These are phyloP conservation scores for Vireo altiloquus DNA, from an alignment of 2,113 vertebrate species.

Conservation along the genomic window DNA sequence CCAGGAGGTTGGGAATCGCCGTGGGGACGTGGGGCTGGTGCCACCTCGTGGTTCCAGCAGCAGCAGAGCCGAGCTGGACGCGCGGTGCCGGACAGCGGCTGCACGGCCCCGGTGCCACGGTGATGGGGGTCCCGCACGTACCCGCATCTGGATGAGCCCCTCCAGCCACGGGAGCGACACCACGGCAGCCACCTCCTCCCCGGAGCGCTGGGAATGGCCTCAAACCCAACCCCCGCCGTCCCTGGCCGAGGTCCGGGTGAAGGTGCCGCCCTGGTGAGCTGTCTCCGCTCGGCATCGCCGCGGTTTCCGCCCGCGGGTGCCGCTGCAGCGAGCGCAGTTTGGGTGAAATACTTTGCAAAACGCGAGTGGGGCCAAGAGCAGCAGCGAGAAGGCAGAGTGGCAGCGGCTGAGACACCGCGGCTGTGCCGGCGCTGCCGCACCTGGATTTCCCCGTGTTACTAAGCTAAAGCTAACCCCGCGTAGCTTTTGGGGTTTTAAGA, in stretches of 20 bases:
- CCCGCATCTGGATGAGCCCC: fast-evolving
- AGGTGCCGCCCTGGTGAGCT: fast-evolving
- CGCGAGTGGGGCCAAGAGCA: neutral
- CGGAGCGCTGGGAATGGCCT: fast-evolving
- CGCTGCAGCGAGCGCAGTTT: fast-evolving
- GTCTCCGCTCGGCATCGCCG: neutral
- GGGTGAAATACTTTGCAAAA: neutral
- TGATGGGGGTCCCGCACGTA: fast-evolving
- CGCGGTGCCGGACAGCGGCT: fast-evolving
- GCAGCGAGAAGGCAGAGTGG: neutral
- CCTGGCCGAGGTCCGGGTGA: fast-evolving
- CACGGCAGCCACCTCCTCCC: fast-evolving
- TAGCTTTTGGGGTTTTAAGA: neutral
- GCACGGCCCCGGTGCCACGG: fast-evolving
- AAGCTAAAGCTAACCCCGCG: too few relatives aligned
- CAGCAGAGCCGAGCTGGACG: fast-evolving
- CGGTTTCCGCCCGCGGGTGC: neutral
- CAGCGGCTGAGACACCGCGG: neutral
- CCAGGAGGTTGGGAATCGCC: neutral
- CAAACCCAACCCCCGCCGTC: fast-evolving
- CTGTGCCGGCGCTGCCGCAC: neutral
- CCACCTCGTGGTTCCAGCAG: neutral
- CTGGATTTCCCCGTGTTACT: neutral
- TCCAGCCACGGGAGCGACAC: fast-evolving
- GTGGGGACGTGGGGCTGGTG: neutral